Percentiles rank a stretch among this genome's conserved stretches.
phyloP scores from a whole-genome alignment of 2,888 invertebrate genomes.

The Glomeris marginata region DNA sequence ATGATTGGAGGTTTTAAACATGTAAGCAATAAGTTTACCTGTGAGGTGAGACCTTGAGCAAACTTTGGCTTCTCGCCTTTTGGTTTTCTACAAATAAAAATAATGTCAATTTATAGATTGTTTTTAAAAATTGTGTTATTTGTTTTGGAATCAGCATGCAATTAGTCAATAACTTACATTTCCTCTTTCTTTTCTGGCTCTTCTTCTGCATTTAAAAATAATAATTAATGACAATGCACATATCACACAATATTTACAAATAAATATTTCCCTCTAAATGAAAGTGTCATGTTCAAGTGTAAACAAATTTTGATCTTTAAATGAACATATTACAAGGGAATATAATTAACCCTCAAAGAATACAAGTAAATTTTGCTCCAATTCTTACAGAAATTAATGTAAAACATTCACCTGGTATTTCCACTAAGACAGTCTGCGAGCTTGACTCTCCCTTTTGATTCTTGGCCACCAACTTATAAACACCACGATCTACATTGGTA shows the following conservation, averaged over 20 bases:
- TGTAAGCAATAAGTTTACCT: constrained; percentile 13
- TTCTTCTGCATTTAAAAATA: constrained; percentile 45
- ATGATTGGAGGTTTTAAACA: no score
- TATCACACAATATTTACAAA: not conserved
- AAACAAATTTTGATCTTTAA: no score
- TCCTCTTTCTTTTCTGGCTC: constrained; percentile 31
- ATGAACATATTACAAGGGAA: no score
- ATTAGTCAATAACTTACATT: not conserved
- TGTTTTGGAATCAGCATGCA: not conserved
- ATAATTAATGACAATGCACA: not conserved
- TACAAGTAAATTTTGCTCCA: no score
- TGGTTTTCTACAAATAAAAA: constrained; percentile 26
- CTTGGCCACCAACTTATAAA: constrained; percentile 76
- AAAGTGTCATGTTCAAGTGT: no score
- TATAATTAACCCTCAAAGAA: no score
- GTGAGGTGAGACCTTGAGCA: constrained; percentile 17
- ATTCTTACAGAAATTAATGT: not conserved
- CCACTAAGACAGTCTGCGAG: constrained; percentile 75
- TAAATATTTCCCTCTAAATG: no score
- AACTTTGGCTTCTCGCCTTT: constrained; percentile 55
- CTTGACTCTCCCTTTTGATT: constrained; percentile 86
- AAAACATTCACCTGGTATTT: constrained; percentile 39
- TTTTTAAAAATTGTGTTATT: no score
- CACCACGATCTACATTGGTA: constrained; percentile 63
- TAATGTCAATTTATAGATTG: not conserved